Base-by-base conservation (phyloP, 2,797 vertebrate species). In the Enteromius anoplus region DNA sequence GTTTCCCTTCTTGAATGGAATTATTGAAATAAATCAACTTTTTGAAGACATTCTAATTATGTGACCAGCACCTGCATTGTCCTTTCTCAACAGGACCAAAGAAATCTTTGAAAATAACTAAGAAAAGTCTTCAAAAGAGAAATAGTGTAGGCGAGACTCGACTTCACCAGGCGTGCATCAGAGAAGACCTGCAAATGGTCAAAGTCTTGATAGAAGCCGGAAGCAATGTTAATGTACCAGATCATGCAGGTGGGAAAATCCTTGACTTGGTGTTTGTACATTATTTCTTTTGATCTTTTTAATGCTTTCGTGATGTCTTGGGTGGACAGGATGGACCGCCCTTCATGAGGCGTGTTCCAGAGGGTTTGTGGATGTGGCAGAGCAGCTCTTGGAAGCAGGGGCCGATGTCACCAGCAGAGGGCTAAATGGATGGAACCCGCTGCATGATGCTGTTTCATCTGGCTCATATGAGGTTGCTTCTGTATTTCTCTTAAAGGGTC, bases 261-360 rank as follows among this genome's bases (percentile, higher is more conserved):
- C 58, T 5, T n/a, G 26, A 17, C 34, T 83, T 26, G 21, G 29
- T 15, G 37, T 60, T 62, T 9, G 4, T 19, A 17, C 62, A 21
- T 69, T 81, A 34, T 47, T 29, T 58, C 23, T n/a, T 58, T 60
- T n/a, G 29, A 64, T 65, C 8, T 34, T 3, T 42, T 53, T 65
- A 71, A 73, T 49, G 32, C 10, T 15, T 80, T 34, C 10, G 26
- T 49, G 15, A 53, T 76, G 12, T 32, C 7, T 75, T n/a, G 14
- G 45, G 76, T 90, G 85, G 10, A 80, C 91, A 98, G 97, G 96
- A 69, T 97, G 96, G 95, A 95, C 95, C 10, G 91, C 96, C 72
- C 92, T 98, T 85, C 96, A 97, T 72, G 94, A 97, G 86, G 96
- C 96, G 58, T 90, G 91, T 60, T 82, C 0, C 2, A 4, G 10